These are phyloP conservation scores for Napeogenes inachia DNA, from an alignment of 2,888 invertebrate genomes.

Conservation along the genomic window DNA sequence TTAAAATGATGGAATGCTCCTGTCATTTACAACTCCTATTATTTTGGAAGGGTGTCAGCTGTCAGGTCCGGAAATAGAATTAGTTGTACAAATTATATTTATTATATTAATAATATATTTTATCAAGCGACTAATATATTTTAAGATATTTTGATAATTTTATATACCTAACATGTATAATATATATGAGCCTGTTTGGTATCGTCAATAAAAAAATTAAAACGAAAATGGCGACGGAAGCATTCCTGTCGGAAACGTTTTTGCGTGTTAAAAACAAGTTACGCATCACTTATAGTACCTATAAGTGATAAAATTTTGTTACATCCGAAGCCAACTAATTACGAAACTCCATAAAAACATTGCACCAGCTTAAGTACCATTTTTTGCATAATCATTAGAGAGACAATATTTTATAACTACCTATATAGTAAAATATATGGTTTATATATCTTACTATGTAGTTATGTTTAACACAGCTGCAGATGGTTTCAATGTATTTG, in stretches of 20 bases:
- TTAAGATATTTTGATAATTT: too few species aligned
- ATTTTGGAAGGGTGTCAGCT: background rate
- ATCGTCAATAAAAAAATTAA: background rate
- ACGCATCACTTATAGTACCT: background rate
- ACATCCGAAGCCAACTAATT: constrained; percentile 5
- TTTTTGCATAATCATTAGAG: too few species aligned
- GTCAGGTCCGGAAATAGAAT: constrained; percentile 5
- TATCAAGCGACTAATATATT: too few species aligned
- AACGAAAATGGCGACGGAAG: background rate
- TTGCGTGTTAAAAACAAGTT: background rate
- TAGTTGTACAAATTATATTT: background rate
- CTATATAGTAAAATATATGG: too few species aligned
- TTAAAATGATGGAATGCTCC: constrained; percentile 11
- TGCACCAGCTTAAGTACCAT: too few species aligned
- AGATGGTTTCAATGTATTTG: constrained; percentile 34
- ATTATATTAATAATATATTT: background rate
- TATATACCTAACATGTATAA: too few species aligned
- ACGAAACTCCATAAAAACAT: background rate
- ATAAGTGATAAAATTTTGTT: background rate
- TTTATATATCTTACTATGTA: too few species aligned
- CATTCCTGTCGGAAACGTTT: background rate
- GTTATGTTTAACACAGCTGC: constrained; percentile 9
- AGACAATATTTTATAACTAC: too few species aligned
- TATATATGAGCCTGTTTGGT: too few species aligned
- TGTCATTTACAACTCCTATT: background rate